These are phyloP conservation scores for Enteromius afrohamiltoni DNA, from an alignment of 2,797 vertebrate species.

Conservation along the genomic window DNA sequence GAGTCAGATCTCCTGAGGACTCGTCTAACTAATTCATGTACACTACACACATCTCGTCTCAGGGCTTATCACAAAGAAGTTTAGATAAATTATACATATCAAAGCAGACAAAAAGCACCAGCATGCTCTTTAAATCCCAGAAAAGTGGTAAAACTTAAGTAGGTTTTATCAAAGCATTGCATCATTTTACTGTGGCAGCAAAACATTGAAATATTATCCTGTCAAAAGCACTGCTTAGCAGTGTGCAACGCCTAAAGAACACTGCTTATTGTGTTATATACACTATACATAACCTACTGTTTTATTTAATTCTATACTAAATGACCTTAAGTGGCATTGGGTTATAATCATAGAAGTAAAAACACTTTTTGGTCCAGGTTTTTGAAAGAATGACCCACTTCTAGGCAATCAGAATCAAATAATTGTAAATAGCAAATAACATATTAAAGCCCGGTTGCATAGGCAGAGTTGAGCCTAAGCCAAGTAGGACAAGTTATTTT, in stretches of 20 bases:
- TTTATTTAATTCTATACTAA: neutral
- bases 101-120: constrained; percentile 19
- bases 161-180: constrained; percentile 19
- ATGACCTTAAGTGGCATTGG: neutral
- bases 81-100: constrained; percentile 32
- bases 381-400: neutral
- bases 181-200: constrained; percentile 14
- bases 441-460: neutral
- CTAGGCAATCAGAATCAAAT: neutral
- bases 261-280: neutral
- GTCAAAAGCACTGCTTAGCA: neutral
- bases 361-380: neutral
- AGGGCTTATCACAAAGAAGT: constrained; percentile 26
- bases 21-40: constrained; percentile 25
- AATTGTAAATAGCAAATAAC: neutral
- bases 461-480: too few species aligned
- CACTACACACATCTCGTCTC: constrained; percentile 7
- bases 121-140: constrained; percentile 24
- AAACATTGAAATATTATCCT: neutral
- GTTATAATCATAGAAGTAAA: neutral
- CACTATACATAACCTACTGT: neutral
- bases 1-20: constrained; percentile 32
- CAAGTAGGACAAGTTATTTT: too few species aligned
- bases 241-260: neutral
- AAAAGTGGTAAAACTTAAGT: neutral